Base-by-base conservation (phyloP, 2,113 vertebrate genomes). In the Cichladusa arquata region DNA sequence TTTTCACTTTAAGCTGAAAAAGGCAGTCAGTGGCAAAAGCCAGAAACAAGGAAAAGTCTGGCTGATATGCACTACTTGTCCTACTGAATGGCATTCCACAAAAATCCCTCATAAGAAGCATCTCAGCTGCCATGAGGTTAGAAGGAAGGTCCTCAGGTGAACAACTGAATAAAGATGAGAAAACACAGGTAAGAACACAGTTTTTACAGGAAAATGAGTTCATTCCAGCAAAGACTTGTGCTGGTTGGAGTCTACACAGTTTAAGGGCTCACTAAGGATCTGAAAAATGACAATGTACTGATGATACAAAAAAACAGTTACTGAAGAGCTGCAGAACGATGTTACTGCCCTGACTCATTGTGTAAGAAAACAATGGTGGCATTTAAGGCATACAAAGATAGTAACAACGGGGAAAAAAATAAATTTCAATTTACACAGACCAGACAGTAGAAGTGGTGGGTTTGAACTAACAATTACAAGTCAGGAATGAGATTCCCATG, bases 361-460 rank as follows among this genome's bases (percentile, higher is more conserved):
- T 67, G 8, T 36, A 86, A 65, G 29, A 53, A 73, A 72, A 83
- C 57, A 86, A 25, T n/a, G 11, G 26, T 23, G 48, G 33, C 45
- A 65, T 80, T 94, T 58, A 80, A 72, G 11, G 24, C 36, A 65
- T 11, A 50, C 1, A 0, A 89, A 86, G 16, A 33, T 14, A 53
- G 17, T 11, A 76, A 77, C 3, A 15, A 91, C 3, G 18, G 48
- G 40, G 40, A 3, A 47, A 86, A 82, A 77, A 47, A 34, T 40
- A 13, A 31, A 81, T 44, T 94, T 53, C 33, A 60, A 16, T n/a
- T 88, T 51, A 64, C 6, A 64, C 0, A 0, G 24, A 69, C 1
- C 0, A 0, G 24, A 69, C 1, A 77, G n/a, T 48, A 66, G 40
- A 86, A 81, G 13, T 1, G 0, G 31, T 24, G 31, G 17, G 25